Base-by-base conservation (phyloP, 2,888 invertebrate species). In the Oscheius sp. region DNA sequence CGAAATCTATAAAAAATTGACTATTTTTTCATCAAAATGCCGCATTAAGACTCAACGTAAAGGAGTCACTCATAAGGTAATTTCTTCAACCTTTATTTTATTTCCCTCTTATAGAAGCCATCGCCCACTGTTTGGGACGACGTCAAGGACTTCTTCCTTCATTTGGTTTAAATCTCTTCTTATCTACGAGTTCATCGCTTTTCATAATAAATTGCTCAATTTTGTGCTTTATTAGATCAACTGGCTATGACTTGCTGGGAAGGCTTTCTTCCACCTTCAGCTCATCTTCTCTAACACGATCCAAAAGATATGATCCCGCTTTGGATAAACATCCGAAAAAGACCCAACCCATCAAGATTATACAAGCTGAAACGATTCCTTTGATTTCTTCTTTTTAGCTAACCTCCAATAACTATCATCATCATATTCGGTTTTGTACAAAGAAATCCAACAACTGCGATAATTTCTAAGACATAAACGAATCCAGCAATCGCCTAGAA, bases 351-450 rank as follows among this genome's bases (percentile, higher is more conserved):
- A 17, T 39, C 15, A 65, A 23, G 17, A 65, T 65, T 15, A 65
- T 65, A n/a, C 23, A 34, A 1, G 25, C 57, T 57, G 57, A 57
- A 55, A 53, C 3, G 15, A n/a, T 2, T 15, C 53, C n/a, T 31
- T 31, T 25, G 17, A 33, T 23, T 33, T n/a, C 15, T 25, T n/a
- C 27, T 10, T 3, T 53, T 6, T 17, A 27, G 8, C 20, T n/a
- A 20, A 57, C 57, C 52, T 53, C 65, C 65, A 15, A 52, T 25
- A 10, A 23, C 42, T 8, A 65, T 52, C 20, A 83, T 57, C 33
- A 70, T 61, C 3, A 27, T 27, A 15, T n/a, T 23, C 4, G 67
- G 67, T 23, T 34, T 29, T 4, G 67, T 67, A 15, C 29, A 46
- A 23, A 67, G 34, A 31, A 67, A 67, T 0, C 67, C 67, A 8